Base-by-base conservation (phyloP, 2,113 vertebrate genomes). In the Platichthys stellatus region DNA sequence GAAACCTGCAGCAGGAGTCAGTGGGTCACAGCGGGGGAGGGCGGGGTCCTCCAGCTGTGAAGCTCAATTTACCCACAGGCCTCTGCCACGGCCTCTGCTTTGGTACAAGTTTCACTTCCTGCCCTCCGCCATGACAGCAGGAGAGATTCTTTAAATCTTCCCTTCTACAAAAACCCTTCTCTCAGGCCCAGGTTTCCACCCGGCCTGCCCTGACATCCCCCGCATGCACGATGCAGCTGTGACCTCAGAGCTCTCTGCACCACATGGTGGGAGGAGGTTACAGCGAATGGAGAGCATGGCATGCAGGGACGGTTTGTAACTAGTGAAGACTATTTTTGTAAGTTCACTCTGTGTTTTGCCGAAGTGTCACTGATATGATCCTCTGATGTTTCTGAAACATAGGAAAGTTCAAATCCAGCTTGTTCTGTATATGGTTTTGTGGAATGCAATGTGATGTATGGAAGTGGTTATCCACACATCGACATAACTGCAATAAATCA, bases 41-140 rank as follows among this genome's bases (percentile, higher is more conserved):
- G 1, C 14, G n/a, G 20, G 18, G 79, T 66, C 24, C 81, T 83
- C 83, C 90, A 86, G 89, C 88, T 92, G 87, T 85, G 87, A 73
- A 62, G 75, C 79, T 86, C 82, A 72, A 73, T 90, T 89, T 87
- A 89, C 84, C 88, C 79, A 84, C 82, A 88, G 80, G 82, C 68
- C 64, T 83, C 82, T 75, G 74, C 85, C 84, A 71, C 84, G 77
- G 81, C 68, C 66, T 83, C 84, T 74, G 65, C 78, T 78, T 69
- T 75, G 26, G 71, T 89, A 70, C 70, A 82, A 83, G 66, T 84
- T 85, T 86, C 83, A 88, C 86, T 93, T 93, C 89, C 84, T 90
- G 81, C 76, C 71, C 64, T 86, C 70, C 65, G 68, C 72, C 40
- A 70, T 79, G 69, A 85, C 87, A 89, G 85, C 79, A 53, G 88